Evolutionary conservation across 1,140 invertebrate genomes (phyloP).

Genomic region (Apocrypta bakeri): DNA sequence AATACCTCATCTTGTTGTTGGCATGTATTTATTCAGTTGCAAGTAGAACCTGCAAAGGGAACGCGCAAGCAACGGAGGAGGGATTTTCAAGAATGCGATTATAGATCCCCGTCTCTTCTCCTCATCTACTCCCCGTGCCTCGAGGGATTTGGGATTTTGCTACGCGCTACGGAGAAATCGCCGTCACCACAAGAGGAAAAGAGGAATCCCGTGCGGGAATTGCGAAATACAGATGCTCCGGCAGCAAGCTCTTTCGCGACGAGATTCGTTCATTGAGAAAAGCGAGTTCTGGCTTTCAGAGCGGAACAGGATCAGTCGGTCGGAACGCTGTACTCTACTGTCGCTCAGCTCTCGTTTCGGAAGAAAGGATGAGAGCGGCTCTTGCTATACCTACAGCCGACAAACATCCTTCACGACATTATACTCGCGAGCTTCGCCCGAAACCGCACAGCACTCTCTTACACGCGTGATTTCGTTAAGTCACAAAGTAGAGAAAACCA

Average conservation of each 20-base stretch:
- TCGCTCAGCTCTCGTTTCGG: not conserved
- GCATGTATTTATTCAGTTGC: not conserved
- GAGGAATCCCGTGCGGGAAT: not conserved
- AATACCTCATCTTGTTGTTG: not conserved
- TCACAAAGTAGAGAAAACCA: constrained; percentile 39
- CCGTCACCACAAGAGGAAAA: not conserved
- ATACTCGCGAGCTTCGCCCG: not conserved
- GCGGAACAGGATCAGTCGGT: constrained; percentile 13
- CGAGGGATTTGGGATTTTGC: constrained; percentile 1
- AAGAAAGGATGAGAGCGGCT: not conserved
- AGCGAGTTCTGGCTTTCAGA: constrained; percentile 24
- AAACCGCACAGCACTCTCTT: not conserved
- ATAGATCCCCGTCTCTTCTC: not conserved
- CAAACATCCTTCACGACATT: constrained; percentile 30
- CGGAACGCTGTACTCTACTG: not conserved
- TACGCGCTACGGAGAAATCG: not conserved
- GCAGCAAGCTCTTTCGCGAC: not conserved
- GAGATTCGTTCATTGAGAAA: constrained; percentile 35
- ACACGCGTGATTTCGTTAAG: constrained; percentile 43
- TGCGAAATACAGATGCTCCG: not conserved
- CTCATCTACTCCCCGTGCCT: too few relatives aligned
- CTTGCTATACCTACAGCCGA: too few relatives aligned
- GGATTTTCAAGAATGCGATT: constrained; percentile 13
- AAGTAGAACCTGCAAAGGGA: too few relatives aligned
- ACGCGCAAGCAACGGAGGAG: not conserved